Base-by-base conservation (phyloP, 2,113 vertebrate species). In the Melanocharis versteri region DNA sequence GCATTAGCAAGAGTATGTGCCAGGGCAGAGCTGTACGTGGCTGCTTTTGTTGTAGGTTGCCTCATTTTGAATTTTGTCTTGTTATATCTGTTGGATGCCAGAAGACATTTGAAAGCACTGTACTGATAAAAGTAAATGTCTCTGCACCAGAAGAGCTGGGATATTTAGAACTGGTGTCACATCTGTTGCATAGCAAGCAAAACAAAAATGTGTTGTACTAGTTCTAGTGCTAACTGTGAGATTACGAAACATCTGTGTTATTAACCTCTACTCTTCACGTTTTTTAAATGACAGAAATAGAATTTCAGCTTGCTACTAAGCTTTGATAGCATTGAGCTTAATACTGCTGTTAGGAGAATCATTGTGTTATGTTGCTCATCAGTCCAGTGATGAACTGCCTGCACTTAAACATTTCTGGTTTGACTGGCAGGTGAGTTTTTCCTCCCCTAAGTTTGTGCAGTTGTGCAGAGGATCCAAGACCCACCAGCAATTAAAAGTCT, bases 341-440 rank as follows among this genome's bases (percentile, higher is more conserved):
- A 10, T 48, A n/a, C 21, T 79, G 44, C 26, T 39, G 8, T n/a
- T 83, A 18, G 22, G 64, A 45, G 56, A 64, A 13, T 27, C 7
- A 20, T 47, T 7, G 13, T 61, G 47, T 68, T 53, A 18, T 1
- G 0, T 60, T 0, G 0, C 7, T 81, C 20, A 8, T 26, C 47
- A 45, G 22, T 33, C n/a, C 47, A 22, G 51, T 20, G 68, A 24
- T 77, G 14, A 64, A n/a, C 53, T 50, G 26, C 31, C 65, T 50
- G 62, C 54, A 10, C 40, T 72, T 35, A 33, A 39, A 26, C n/a
- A 3, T 68, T 54, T 50, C 51, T 90, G 57, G 3, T 71, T 42
- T 66, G 44, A 42, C 61, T 71, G 73, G 22, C 28, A 78, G 50
- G 11, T 57, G 20, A 5, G 3, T 6, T 62, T 73, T 68, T n/a